Base-by-base conservation (phyloP, 2,888 invertebrate genomes). In the Trichogramma dendrolimi region DNA sequence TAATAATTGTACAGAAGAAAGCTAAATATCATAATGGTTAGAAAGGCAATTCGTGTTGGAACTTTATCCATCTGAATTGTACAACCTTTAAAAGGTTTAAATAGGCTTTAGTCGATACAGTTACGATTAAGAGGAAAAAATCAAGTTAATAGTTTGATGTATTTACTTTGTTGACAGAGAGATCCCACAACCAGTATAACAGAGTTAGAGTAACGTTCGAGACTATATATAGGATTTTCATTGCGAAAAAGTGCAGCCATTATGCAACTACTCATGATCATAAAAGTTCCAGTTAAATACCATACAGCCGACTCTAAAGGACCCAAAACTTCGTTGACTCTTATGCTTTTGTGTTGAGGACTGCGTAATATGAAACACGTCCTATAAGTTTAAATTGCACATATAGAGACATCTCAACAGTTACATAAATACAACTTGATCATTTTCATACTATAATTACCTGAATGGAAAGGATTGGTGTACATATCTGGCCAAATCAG, bases 1-100 rank as follows among this genome's bases (percentile, higher is more conserved):
- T 77, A 77, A 61, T 75, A 77, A 66, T 76, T 76, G 42, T 72
- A 75, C 44, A 76, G 68, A 27, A 77, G 64, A 56, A 74, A 69
- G 41, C 74, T 71, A 56, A 75, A 76, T 4, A 74, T 27, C 38
- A 73, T 66, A 4, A 75, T 66, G 57, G 70, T 70, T 5, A 75
- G 60, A 5, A 74, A 64, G 6, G 69, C 73, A 1, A 76, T 69
- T 4, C 76, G 74, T 4, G 52, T 52, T 43, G 63, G 58, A 4
- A 52, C 3, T 1, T 11, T n/a, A 27, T 42, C 53, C 48, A 61
- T 61, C 42, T 64, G 27, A 4, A 72, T 69, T 10, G 72, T 66
- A 5, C 71, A 47, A 53, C 61, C 71, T 39, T 63, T 66, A 5
- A 73, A 74, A 27, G 68, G 67, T 10, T 14, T 14, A 14, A 14